phyloP scores from a whole-genome alignment of 1,140 invertebrate genomes.

The Drosophila pseudoobscura region DNA sequence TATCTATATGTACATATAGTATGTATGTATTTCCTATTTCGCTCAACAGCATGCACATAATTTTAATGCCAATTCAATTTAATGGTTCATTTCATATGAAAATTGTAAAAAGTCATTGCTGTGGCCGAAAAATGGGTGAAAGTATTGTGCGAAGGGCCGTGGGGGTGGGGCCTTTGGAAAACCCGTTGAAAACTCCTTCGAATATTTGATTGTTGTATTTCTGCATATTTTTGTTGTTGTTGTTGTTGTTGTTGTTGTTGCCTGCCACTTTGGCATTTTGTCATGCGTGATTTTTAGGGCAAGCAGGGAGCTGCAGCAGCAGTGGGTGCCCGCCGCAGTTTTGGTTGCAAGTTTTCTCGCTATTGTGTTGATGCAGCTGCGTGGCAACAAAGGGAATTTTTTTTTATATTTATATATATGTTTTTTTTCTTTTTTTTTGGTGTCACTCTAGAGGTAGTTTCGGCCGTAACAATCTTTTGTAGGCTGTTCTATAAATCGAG shows the following conservation, averaged over 20 bases:
- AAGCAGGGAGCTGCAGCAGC: neutral
- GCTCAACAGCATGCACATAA: constrained; percentile 64
- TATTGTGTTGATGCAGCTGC: constrained; percentile 70
- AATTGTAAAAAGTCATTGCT: constrained; percentile 82
- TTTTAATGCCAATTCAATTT: constrained; percentile 82
- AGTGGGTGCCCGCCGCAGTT: constrained; percentile 3
- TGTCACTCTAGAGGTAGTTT: neutral
- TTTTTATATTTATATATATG: constrained; percentile 3
- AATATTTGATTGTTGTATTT: constrained; percentile 23
- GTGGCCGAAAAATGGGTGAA: constrained; percentile 59
- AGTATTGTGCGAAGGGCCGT: constrained; percentile 8
- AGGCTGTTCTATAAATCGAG: too few species aligned
- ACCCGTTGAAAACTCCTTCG: constrained; percentile 39
- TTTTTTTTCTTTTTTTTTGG: neutral
- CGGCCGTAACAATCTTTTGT: too few species aligned
- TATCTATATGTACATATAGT: too few species aligned
- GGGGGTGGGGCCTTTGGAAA: neutral
- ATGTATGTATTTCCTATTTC: constrained; percentile 18
- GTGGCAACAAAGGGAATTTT: constrained; percentile 55
- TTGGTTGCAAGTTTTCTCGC: constrained; percentile 24
- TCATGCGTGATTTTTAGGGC: constrained; percentile 74
- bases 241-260: constrained; percentile 9
- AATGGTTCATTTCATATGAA: constrained; percentile 82
- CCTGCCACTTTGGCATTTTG: constrained; percentile 71
- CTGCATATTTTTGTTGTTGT: neutral